These are phyloP conservation scores for Polydrusus cervinus DNA, from an alignment of 2,888 invertebrate genomes.

Conservation along the genomic window DNA sequence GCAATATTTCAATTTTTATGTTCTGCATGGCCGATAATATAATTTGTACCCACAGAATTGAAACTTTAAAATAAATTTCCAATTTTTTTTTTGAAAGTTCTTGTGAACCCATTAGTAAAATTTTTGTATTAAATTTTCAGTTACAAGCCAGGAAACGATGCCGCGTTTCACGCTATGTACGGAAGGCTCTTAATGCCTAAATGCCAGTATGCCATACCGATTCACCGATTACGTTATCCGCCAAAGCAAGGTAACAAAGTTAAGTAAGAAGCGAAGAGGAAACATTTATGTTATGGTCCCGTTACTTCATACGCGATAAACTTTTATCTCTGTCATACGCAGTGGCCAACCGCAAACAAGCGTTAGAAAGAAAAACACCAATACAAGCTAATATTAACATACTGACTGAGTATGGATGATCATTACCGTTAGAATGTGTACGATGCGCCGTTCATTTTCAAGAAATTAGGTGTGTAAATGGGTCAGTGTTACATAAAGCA, in stretches of 20 bases:
- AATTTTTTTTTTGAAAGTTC: no score
- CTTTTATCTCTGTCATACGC: slow-evolving; percentile 6
- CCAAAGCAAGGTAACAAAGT: slow-evolving; percentile 28
- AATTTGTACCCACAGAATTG: no score
- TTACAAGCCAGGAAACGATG: no score
- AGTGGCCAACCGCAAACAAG: not conserved
- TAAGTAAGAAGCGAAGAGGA: slow-evolving; percentile 10
- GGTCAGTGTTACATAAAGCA: slow-evolving; percentile 34
- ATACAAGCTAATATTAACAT: slow-evolving; percentile 55
- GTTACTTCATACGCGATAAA: slow-evolving; percentile 13
- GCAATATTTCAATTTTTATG: no score
- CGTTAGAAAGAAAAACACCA: slow-evolving; percentile 19
- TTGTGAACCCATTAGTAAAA: no score
- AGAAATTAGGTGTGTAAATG: slow-evolving; percentile 39
- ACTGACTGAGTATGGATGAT: slow-evolving; percentile 56
- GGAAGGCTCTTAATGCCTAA: not conserved
- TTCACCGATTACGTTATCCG: not conserved
- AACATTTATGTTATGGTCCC: slow-evolving; percentile 9
- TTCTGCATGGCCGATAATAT: no score
- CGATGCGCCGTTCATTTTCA: slow-evolving; percentile 55
- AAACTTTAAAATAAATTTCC: no score
- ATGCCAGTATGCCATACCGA: not conserved
- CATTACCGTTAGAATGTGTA: slow-evolving; percentile 58
- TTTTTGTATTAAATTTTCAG: no score
- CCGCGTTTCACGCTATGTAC: no score